Base-by-base conservation (phyloP, 2,888 invertebrate species). In the Zhuqinia jingwanae region DNA sequence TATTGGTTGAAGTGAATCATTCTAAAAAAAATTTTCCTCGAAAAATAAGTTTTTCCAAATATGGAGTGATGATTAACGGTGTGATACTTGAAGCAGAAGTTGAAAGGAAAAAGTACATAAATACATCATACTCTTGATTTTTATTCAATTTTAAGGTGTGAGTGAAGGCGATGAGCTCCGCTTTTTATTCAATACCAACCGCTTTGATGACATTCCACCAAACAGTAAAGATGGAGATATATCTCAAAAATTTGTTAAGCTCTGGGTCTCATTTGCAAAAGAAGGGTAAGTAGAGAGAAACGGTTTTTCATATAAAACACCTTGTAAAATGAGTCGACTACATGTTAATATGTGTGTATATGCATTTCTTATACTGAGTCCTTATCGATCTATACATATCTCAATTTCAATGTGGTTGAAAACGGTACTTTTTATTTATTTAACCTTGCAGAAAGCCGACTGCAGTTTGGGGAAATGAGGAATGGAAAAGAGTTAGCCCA, bases 111-210 rank as follows among this genome's bases (percentile, higher is more conserved):
- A 42, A 63, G 45, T 45, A 65, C n/a, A 60, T n/a, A 13, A 58
- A 65, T 20, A 78, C 27, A 13, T 65, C 78, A 50, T 13, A 47
- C 53, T 68, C 22, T 30, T 80, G 50, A 56, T 77, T 27, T n/a
- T 50, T 13, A 56, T 68, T 68, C 68, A 45, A 45, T 68, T 81
- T 88, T 13, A 68, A 89, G 90, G 90, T 53, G 90, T 90, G 30
- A 86, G 86, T 22, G 89, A 91, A 87, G 90, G 90, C 10, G 91
- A 91, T 80, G 91, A 91, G 56, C 88, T 91, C 0, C 90, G 88
- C 56, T 90, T 89, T 80, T 77, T 91, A 25, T 91, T 91, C 80
- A 89, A 90, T 50, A 90, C 90, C 80, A 58, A 60, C 30, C 63
- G 84, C 50, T 89, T 88, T 50, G 22, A 53, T 6, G 86, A 85